Conservation (phyloP, 2,797 vertebrate genomes). For the Gobio occitaniae region DNA sequence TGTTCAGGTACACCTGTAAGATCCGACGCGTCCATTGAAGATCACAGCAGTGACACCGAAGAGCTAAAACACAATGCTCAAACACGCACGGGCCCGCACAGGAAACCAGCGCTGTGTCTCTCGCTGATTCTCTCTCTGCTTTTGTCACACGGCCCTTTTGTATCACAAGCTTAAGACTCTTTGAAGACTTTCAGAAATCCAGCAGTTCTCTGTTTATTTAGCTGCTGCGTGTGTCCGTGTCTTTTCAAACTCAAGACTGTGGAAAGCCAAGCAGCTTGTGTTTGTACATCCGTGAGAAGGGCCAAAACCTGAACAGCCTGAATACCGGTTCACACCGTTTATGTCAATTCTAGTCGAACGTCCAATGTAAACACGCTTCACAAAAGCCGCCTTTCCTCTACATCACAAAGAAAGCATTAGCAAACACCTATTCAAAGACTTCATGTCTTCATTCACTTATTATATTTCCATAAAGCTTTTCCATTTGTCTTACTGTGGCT, state of each 20-base stretch:
- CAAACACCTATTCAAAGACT: conserved; percentile 5
- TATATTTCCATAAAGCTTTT: neutral
- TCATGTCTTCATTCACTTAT: neutral
- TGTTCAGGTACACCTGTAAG: conserved; percentile 1
- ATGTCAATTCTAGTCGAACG: conserved; percentile 3
- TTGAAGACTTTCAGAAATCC: conserved; percentile 71
- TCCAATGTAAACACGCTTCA: neutral
- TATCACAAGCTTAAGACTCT: conserved; percentile 66
- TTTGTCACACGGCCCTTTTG: conserved; percentile 65
- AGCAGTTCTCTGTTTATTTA: conserved; percentile 75
- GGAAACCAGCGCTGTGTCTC: conserved; percentile 62
- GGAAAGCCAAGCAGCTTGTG: conserved; percentile 29
- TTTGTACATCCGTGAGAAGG: conserved; percentile 27
- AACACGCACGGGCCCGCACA: conserved; percentile 62
- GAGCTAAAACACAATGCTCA: conserved; percentile 42
- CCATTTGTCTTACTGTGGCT: neutral
- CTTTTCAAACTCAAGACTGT: conserved; percentile 70
- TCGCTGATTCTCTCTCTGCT: conserved; percentile 54
- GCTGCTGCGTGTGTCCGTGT: conserved; percentile 58
- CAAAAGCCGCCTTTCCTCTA: neutral
- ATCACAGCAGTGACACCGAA: neutral
- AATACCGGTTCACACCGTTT: conserved; percentile 24
- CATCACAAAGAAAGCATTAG: conserved; percentile 6
- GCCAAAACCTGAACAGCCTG: neutral
- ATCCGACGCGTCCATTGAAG: neutral